Evolutionary conservation across 2,888 invertebrate genomes (phyloP).

Genomic region (Pycnomerus fuliginosus): DNA sequence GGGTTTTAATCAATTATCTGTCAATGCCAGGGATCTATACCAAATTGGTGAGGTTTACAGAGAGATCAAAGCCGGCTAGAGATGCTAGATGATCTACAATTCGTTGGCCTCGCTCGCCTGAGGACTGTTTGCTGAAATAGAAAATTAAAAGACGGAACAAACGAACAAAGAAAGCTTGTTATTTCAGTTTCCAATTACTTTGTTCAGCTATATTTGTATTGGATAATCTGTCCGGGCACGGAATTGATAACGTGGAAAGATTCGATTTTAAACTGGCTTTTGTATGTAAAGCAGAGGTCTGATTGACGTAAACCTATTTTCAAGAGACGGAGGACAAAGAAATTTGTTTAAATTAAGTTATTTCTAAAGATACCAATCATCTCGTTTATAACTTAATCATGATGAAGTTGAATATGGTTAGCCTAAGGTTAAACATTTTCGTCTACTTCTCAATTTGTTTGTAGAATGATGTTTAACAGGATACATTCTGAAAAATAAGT

Average conservation of each 20-base stretch:
- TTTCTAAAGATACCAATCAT: too few relatives aligned
- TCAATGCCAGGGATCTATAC: constrained; percentile 39
- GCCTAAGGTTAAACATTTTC: too few relatives aligned
- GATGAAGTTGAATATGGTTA: too few relatives aligned
- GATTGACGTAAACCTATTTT: too few relatives aligned
- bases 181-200: constrained; percentile 43
- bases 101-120: constrained; percentile 39
- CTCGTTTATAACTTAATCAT: too few relatives aligned
- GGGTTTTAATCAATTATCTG: constrained; percentile 46
- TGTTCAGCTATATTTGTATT: constrained; percentile 23
- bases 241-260: constrained; percentile 2
- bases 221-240: constrained; percentile 12
- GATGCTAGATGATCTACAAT: constrained; percentile 29
- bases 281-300: too few relatives aligned
- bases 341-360: too few relatives aligned
- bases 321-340: too few relatives aligned
- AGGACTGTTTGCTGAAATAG: constrained; percentile 38
- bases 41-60: constrained; percentile 36
- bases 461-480: too few relatives aligned
- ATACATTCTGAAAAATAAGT: too few relatives aligned
- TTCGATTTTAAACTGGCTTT: too few relatives aligned
- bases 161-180: constrained; percentile 40
- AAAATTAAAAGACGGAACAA: constrained; percentile 36
- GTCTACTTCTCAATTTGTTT: too few relatives aligned
- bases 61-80: constrained; percentile 40